phyloP scores from a whole-genome alignment of 1,140 invertebrate species.

The Rhopalosiphum maidis region DNA sequence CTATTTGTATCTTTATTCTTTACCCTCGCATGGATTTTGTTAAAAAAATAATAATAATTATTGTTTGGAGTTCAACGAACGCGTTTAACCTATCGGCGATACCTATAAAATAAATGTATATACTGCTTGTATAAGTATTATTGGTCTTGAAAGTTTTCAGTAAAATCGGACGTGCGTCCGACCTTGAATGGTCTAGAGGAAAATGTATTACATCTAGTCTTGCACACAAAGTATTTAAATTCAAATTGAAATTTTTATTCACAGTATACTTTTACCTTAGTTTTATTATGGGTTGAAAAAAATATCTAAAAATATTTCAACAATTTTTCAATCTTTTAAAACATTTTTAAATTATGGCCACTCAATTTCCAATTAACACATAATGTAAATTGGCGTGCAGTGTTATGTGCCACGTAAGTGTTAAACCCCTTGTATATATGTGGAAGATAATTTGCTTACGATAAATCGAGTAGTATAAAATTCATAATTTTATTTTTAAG shows the following conservation, averaged over 20 bases:
- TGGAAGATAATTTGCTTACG: too few relatives aligned
- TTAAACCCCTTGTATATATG: too few relatives aligned
- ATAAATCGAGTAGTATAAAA: too few relatives aligned
- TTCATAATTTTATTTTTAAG: too few relatives aligned
- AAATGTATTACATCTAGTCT: background rate
- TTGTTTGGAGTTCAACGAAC: conserved; percentile 20
- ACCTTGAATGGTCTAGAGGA: background rate
- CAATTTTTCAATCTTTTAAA: too few relatives aligned
- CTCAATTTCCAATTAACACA: too few relatives aligned
- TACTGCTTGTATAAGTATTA: background rate
- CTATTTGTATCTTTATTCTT: background rate
- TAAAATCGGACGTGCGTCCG: background rate
- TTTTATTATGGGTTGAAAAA: too few relatives aligned
- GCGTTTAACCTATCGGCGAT: background rate
- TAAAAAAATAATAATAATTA: background rate
- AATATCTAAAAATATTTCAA: too few relatives aligned
- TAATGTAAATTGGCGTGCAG: too few relatives aligned
- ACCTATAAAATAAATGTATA: background rate
- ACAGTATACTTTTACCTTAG: background rate
- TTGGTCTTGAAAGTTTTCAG: background rate
- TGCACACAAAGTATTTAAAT: background rate
- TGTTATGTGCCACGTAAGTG: too few relatives aligned
- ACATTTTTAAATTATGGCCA: too few relatives aligned
- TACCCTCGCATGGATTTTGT: background rate
- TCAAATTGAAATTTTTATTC: background rate